Base-by-base conservation (phyloP, 2,888 invertebrate genomes). In the Lymantria monacha region DNA sequence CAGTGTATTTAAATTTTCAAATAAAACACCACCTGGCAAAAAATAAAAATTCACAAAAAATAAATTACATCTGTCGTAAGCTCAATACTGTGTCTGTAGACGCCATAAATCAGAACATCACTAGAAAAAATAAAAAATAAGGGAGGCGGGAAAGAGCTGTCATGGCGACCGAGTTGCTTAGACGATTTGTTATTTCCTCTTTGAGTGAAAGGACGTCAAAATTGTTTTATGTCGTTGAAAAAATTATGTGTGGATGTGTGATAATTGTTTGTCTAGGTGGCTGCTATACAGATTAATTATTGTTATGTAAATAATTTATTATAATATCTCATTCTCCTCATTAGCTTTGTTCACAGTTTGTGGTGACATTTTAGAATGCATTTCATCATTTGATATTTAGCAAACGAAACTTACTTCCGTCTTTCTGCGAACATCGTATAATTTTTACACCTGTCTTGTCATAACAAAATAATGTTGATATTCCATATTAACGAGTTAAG, bases 21-120 rank as follows among this genome's bases (percentile, higher is more conserved):
- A 22, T 22, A 22, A 22, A 22, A 22, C 22, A 22, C 2, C 22
- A 22, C 22, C 12, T 9, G 49, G 45, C 44, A 14, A 11, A 36
- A 50, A 63, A 54, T 41, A 55, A 51, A 37, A 51, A 62, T 59
- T 48, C 15, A 44, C 36, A 30, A 50, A 46, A 45, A 42, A 43
- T 48, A 48, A 57, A 47, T 12, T 38, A 49, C 51, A 50, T 60
- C 63, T 55, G 55, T 60, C 44, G 46, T 38, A 13, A 41, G 47
- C 51, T 30, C 38, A 46, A 63, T 57, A 55, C 51, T 51, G 47
- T 47, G 47, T 49, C 53, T 50, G 54, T 51, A 63, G 53, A 56
- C 50, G 57, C 49, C 52, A 61, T 66, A 65, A 66, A 66, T 66
- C 67, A 58, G 44, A 57, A 48, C 58, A 63, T 63, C 51, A 53